These are phyloP conservation scores for Pterocles gutturalis DNA, from an alignment of 2,113 vertebrate genomes.

Conservation along the genomic window DNA sequence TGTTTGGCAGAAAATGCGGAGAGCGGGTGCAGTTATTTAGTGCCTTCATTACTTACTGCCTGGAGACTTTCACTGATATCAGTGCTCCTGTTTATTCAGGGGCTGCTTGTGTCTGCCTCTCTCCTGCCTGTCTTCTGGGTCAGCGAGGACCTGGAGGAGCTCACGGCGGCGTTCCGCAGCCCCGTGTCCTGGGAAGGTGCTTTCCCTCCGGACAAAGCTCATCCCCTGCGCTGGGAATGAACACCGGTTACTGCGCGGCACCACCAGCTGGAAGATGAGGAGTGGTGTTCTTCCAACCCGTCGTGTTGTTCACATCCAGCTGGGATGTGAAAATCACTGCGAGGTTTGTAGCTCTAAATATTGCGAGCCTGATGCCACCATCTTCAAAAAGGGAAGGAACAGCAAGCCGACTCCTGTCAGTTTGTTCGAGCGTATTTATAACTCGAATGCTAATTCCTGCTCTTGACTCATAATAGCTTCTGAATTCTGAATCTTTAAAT, in stretches of 20 bases:
- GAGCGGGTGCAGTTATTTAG: conserved; percentile 59
- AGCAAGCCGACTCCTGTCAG: conserved; percentile 55
- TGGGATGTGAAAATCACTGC: conserved; percentile 67
- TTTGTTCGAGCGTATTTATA: conserved; percentile 70
- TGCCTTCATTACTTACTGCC: conserved; percentile 50
- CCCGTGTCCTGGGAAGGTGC: background rate
- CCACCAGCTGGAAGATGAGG: conserved; percentile 28
- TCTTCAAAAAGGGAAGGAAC: conserved; percentile 64
- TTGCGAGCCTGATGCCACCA: conserved; percentile 54
- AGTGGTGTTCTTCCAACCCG: conserved; percentile 49
- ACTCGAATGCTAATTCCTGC: conserved; percentile 73
- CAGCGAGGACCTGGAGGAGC: conserved; percentile 30
- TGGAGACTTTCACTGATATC: conserved; percentile 63
- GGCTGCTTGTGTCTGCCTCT: background rate
- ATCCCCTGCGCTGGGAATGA: conserved; percentile 4
- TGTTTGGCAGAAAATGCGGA: conserved; percentile 67
- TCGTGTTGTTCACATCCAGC: conserved; percentile 48
- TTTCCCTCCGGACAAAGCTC: conserved; percentile 51
- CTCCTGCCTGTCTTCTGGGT: background rate
- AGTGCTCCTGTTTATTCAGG: conserved; percentile 61
- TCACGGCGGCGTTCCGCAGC: background rate
- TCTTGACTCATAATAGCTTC: conserved; percentile 77
- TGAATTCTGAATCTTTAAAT: conserved; percentile 71
- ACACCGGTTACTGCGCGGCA: conserved; percentile 19
- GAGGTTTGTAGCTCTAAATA: conserved; percentile 64